Conservation (phyloP, 2,797 vertebrate species). For the Gymnothorax javanicus region DNA sequence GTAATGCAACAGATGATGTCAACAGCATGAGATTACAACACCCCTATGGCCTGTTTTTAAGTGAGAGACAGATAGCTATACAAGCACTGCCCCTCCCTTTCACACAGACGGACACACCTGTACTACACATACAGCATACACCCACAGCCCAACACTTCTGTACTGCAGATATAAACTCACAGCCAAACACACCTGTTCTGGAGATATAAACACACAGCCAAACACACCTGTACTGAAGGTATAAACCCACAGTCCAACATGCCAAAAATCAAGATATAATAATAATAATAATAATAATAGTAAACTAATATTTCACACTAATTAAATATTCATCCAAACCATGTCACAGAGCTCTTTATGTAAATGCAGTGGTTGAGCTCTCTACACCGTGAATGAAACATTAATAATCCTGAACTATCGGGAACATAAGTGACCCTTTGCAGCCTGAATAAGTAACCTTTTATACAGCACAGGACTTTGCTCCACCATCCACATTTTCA, state of each 20-base stretch:
- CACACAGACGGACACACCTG: too few species aligned
- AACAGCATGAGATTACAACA: conserved; percentile 5
- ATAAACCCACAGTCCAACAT: too few species aligned
- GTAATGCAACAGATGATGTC: background rate
- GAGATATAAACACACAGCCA: background rate
- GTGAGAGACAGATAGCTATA: background rate
- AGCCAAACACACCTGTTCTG: too few species aligned
- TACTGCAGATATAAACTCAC: background rate
- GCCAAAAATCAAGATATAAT: too few species aligned
- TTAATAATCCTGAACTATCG: conserved; percentile 13
- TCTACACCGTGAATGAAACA: conserved; percentile 12
- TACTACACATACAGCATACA: too few species aligned
- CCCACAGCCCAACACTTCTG: background rate
- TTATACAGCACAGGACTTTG: background rate
- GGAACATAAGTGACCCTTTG: background rate
- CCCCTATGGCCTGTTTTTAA: background rate
- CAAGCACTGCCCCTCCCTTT: background rate
- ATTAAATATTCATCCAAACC: conserved; percentile 16
- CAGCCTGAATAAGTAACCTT: background rate
- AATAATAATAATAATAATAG: background rate
- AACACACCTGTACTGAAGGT: too few species aligned
- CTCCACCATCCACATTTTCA: background rate
- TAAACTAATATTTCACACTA: background rate
- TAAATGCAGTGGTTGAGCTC: conserved; percentile 22
- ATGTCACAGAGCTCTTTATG: conserved; percentile 13